Evolutionary conservation across 2,797 vertebrate species (phyloP).

Genomic region (Aulostomus chinensis): DNA sequence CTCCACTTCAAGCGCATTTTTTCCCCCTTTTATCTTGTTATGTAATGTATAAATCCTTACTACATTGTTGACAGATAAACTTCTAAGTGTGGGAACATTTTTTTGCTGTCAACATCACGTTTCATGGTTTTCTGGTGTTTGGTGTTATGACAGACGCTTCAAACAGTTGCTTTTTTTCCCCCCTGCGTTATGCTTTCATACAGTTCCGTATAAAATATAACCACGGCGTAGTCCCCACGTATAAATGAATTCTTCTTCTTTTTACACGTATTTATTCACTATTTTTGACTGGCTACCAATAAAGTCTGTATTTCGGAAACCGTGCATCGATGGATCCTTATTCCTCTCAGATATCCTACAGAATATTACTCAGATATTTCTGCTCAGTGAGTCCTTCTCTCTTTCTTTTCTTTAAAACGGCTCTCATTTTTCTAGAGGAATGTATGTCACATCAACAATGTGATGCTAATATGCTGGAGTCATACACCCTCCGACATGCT

Average conservation of each 20-base stretch:
- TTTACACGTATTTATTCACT: too few species aligned
- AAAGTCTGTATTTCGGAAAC: too few species aligned
- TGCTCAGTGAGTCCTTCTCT: too few species aligned
- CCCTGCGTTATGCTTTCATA: neutral
- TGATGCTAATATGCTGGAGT: conserved; percentile 55
- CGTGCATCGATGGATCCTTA: too few species aligned
- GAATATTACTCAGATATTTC: too few species aligned
- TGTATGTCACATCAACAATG: conserved; percentile 47
- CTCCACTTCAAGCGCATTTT: neutral
- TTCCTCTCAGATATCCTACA: neutral
- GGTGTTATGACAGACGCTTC: conserved; percentile 15
- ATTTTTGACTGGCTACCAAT: too few species aligned
- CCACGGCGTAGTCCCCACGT: too few species aligned
- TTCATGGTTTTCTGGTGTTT: conserved; percentile 4
- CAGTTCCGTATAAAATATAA: neutral
- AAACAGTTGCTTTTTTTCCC: neutral
- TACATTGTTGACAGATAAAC: neutral
- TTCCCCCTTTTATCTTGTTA: too few species aligned
- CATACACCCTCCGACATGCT: conserved; percentile 38
- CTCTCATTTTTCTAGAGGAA: conserved; percentile 21
- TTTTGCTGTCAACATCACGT: too few species aligned
- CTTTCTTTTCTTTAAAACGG: conserved; percentile 7
- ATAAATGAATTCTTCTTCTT: too few species aligned
- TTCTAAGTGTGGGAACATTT: too few species aligned
- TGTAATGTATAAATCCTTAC: neutral